phyloP scores from a whole-genome alignment of 2,113 vertebrate species.

The Toxotes jaculatrix region DNA sequence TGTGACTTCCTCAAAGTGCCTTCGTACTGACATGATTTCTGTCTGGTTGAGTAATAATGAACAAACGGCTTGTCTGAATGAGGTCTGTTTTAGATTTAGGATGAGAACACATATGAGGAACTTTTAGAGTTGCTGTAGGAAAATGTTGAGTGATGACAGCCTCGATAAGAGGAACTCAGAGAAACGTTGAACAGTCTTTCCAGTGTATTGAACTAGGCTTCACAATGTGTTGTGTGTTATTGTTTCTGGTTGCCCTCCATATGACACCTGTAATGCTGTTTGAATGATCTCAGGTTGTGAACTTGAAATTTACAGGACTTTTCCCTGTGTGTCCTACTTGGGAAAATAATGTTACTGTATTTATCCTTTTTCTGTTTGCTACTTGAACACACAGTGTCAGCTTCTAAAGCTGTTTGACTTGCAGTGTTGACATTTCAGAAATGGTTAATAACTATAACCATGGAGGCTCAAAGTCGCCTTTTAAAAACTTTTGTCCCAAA shows the following conservation, averaged over 20 bases:
- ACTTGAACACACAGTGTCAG: neutral
- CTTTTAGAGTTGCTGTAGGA: constrained; percentile 17
- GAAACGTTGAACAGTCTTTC: constrained; percentile 26
- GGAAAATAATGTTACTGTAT: neutral
- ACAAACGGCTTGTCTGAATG: constrained; percentile 25
- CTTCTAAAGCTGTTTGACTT: neutral
- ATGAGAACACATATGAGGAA: constrained; percentile 35
- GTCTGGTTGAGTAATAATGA: constrained; percentile 15
- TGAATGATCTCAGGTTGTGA: neutral
- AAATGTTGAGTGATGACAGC: constrained; percentile 17
- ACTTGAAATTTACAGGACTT: neutral
- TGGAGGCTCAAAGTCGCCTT: neutral
- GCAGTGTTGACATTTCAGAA: neutral
- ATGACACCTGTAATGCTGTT: neutral
- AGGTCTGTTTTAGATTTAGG: neutral
- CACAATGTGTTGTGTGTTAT: neutral
- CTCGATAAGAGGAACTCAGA: constrained; percentile 46
- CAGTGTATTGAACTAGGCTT: neutral
- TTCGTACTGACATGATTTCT: neutral
- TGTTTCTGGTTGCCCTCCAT: neutral
- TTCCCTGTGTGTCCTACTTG: neutral
- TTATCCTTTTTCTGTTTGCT: neutral
- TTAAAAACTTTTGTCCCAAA: neutral
- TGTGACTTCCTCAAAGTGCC: constrained; percentile 40
- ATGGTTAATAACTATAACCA: neutral